Evolutionary conservation across 2,113 vertebrate species (phyloP).

Genomic region (Leptodactylus fuscus): DNA sequence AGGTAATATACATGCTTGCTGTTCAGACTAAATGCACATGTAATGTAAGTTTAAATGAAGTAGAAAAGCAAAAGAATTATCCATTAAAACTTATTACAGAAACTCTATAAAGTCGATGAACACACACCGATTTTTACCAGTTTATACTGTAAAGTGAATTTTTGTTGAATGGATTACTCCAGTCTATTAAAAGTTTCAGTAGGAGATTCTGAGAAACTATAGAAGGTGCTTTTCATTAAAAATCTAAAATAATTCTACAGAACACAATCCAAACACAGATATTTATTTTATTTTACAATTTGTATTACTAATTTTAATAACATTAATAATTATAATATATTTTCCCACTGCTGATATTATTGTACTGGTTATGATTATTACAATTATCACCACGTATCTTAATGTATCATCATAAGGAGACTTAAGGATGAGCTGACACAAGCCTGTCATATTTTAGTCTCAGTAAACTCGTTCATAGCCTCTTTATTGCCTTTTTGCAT

Average conservation of each 20-base stretch:
- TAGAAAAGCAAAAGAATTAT: slow-evolving; percentile 53
- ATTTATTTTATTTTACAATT: background rate
- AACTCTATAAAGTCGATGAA: too few relatives aligned
- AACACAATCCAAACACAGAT: background rate
- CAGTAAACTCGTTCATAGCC: slow-evolving; percentile 35
- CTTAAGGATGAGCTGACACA: slow-evolving; percentile 29
- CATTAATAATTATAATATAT: background rate
- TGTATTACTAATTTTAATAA: background rate
- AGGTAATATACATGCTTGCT: background rate
- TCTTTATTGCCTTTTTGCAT: slow-evolving; percentile 29
- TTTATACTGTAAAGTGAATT: slow-evolving; percentile 51
- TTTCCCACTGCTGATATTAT: background rate
- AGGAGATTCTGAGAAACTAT: background rate
- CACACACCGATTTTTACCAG: too few relatives aligned
- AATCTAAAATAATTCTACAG: background rate
- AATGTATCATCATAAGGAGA: background rate
- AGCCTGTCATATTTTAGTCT: slow-evolving; percentile 8
- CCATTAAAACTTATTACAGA: too few relatives aligned
- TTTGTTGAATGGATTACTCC: slow-evolving; percentile 19
- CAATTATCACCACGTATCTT: too few relatives aligned
- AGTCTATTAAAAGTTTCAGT: background rate
- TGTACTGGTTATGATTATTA: background rate
- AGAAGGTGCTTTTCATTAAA: background rate
- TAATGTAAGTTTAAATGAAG: slow-evolving; percentile 25
- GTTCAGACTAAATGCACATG: slow-evolving; percentile 36